phyloP scores from a whole-genome alignment of 2,888 invertebrate species.

The Drosophila cognata region DNA sequence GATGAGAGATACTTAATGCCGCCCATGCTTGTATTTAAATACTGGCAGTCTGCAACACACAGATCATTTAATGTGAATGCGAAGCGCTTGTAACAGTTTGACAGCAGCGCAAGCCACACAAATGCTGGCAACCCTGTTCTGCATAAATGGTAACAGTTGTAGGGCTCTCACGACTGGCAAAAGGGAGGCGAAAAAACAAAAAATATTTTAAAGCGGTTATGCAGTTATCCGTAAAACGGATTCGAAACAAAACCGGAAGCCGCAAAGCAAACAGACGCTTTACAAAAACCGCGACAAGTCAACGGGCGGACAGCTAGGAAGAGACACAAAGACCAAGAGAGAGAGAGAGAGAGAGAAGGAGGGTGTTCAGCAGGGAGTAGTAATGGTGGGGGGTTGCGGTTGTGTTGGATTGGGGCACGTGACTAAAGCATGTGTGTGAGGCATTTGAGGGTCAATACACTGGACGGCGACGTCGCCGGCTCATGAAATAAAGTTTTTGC shows the following conservation, averaged over 20 bases:
- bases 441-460: conserved; percentile 71
- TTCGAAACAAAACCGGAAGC: conserved; percentile 75
- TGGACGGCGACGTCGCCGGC: conserved; percentile 63
- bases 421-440: conserved; percentile 48
- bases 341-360: background rate
- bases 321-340: background rate
- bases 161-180: background rate
- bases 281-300: conserved; percentile 73
- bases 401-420: conserved; percentile 19
- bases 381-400: conserved; percentile 9
- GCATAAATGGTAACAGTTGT: conserved; percentile 29
- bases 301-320: conserved; percentile 22
- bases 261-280: conserved; percentile 79
- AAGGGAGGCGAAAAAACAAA: conserved; percentile 20
- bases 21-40: conserved; percentile 22
- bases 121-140: conserved; percentile 18
- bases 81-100: background rate
- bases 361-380: background rate
- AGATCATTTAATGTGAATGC: conserved; percentile 7
- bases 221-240: conserved; percentile 68
- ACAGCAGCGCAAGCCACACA: conserved; percentile 16
- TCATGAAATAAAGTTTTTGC: conserved; percentile 77
- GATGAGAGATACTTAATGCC: conserved; percentile 27
- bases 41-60: background rate
- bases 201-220: conserved; percentile 67